Percentiles rank a stretch among this genome's conserved stretches.
Conservation (phyloP, 1,140 invertebrate species). For the Goniozus legneri region DNA sequence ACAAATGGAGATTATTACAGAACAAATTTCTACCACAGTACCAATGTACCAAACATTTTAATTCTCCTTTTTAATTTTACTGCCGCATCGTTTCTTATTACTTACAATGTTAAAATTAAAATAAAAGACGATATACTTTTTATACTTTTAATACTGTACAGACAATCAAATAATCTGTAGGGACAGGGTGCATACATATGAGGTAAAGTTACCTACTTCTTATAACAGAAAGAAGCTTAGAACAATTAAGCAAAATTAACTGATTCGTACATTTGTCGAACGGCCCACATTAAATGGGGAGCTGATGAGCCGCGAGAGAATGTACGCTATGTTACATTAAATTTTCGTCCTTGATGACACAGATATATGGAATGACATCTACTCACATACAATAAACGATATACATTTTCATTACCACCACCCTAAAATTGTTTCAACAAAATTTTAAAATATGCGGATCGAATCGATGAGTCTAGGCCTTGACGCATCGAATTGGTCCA, state of each 20-base stretch:
- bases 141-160: slow-evolving; percentile 52
- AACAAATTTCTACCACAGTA: too few species aligned
- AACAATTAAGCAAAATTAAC: slow-evolving; percentile 14
- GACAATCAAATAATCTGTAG: slow-evolving; percentile 36
- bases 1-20: too few species aligned
- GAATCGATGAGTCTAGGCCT: slow-evolving; percentile 36
- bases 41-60: too few species aligned
- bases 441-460: slow-evolving; percentile 17
- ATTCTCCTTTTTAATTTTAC: too few species aligned
- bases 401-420: slow-evolving; percentile 39
- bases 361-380: slow-evolving; percentile 49
- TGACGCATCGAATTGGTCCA: slow-evolving; percentile 28
- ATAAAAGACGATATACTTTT: too few species aligned
- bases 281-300: slow-evolving; percentile 34
- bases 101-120: too few species aligned
- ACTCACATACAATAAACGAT: slow-evolving; percentile 31
- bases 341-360: slow-evolving; percentile 38
- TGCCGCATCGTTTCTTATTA: too few species aligned
- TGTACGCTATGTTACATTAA: slow-evolving; percentile 26
- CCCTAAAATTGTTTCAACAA: slow-evolving; percentile 28
- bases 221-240: slow-evolving; percentile 16
- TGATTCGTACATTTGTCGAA: slow-evolving; percentile 27
- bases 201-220: slow-evolving; percentile 25
- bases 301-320: slow-evolving; percentile 35
- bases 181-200: slow-evolving; percentile 32